These are phyloP conservation scores for Podarcis cretensis DNA, from an alignment of 2,113 vertebrate genomes.

Conservation along the genomic window DNA sequence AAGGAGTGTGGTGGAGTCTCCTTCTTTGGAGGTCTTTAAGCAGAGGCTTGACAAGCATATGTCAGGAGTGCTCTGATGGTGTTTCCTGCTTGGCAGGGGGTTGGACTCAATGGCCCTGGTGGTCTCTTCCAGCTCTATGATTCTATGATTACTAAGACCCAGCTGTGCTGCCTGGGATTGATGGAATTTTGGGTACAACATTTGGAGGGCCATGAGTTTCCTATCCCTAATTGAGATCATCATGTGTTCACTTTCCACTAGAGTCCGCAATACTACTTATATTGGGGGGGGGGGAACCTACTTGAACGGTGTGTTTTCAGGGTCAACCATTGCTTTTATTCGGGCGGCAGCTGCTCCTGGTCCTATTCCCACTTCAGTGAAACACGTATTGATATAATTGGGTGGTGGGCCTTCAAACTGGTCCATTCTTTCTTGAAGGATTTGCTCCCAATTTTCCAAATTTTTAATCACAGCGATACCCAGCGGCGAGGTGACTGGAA, in stretches of 20 bases:
- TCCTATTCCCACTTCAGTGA: constrained; percentile 84
- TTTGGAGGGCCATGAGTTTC: background rate
- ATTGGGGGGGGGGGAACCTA: constrained; percentile 65
- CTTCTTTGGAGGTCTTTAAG: too few relatives aligned
- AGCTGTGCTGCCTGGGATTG: background rate
- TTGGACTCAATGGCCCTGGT: too few relatives aligned
- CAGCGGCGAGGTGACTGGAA: constrained; percentile 93
- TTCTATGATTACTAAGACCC: too few relatives aligned
- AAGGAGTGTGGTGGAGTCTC: too few relatives aligned
- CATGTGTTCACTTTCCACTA: background rate
- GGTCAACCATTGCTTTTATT: constrained; percentile 97
- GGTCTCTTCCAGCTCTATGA: too few relatives aligned
- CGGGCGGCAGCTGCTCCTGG: constrained; percentile 90
- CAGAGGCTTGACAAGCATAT: too few relatives aligned
- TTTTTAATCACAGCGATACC: constrained; percentile 92
- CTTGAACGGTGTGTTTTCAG: constrained; percentile 99
- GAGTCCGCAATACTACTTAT: too few relatives aligned
- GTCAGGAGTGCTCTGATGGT: too few relatives aligned
- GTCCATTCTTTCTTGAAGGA: constrained; percentile 92
- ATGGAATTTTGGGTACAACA: background rate
- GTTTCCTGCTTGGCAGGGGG: too few relatives aligned
- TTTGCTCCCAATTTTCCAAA: constrained; percentile 95
- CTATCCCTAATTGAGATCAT: background rate
- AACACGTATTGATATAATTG: constrained; percentile 93
- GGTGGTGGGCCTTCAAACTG: constrained; percentile 94